Conservation (phyloP, 2,888 invertebrate species). For the Dryomyza anilis region DNA sequence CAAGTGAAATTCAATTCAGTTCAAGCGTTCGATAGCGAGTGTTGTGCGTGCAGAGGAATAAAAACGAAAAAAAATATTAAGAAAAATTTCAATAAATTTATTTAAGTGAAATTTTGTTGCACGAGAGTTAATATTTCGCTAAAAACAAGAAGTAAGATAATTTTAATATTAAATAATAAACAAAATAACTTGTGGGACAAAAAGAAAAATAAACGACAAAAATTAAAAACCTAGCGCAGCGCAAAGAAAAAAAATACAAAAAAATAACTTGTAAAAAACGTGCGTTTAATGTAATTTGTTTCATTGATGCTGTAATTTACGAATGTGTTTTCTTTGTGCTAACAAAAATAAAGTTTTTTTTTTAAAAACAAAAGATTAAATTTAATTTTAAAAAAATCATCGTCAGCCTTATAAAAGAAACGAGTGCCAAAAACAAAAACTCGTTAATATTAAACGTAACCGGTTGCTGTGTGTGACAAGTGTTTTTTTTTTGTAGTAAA, state of each 20-base stretch:
- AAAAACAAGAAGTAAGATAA: not conserved
- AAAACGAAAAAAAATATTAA: not conserved
- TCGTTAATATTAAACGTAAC: not conserved
- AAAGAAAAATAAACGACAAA: too few relatives aligned
- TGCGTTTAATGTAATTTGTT: too few relatives aligned
- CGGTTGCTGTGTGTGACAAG: not conserved
- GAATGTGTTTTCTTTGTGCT: too few relatives aligned
- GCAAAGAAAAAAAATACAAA: too few relatives aligned
- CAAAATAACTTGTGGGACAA: too few relatives aligned
- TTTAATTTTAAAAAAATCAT: too few relatives aligned
- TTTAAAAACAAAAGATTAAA: too few relatives aligned
- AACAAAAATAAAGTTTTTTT: too few relatives aligned
- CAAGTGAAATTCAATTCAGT: not conserved
- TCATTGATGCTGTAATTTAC: too few relatives aligned
- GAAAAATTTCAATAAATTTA: not conserved
- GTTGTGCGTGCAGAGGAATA: not conserved
- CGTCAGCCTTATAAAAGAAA: not conserved
- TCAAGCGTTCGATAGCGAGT: not conserved
- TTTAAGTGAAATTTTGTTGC: not conserved
- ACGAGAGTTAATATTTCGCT: not conserved
- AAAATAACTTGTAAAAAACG: too few relatives aligned
- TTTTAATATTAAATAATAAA: not conserved
- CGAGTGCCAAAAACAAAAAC: not conserved
- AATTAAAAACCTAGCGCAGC: too few relatives aligned
- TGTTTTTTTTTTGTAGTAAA: too few relatives aligned